Conservation (phyloP, 2,113 vertebrate genomes). For the Gorsachius goisagi region DNA sequence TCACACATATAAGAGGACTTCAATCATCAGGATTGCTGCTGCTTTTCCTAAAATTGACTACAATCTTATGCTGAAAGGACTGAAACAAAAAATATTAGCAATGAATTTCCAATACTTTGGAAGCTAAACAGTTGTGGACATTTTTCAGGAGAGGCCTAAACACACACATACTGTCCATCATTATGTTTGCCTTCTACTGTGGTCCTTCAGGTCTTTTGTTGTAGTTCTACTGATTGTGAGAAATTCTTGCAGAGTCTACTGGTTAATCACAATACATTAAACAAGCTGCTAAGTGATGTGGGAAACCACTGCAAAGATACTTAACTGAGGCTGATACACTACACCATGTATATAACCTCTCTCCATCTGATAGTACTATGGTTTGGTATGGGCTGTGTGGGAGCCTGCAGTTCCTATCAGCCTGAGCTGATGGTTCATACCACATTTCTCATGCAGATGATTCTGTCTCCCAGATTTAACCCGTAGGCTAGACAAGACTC, state of each 20-base stretch:
- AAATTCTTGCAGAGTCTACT: background rate
- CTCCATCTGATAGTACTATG: background rate
- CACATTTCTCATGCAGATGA: background rate
- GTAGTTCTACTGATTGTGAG: background rate
- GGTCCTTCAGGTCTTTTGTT: background rate
- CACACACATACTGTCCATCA: background rate
- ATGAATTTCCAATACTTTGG: background rate
- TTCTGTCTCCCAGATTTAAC: background rate
- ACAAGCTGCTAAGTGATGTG: conserved; percentile 13
- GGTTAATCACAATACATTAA: background rate
- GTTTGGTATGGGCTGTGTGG: background rate
- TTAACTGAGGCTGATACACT: background rate
- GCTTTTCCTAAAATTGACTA: background rate
- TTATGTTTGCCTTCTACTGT: background rate
- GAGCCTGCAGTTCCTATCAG: background rate
- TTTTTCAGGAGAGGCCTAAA: background rate
- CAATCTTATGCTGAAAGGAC: background rate
- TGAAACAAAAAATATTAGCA: background rate
- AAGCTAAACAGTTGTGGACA: background rate
- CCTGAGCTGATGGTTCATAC: background rate
- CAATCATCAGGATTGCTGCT: background rate
- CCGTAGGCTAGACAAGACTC: background rate
- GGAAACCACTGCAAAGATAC: conserved; percentile 29
- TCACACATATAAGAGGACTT: background rate
- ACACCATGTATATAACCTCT: background rate